Evolutionary conservation across 2,888 invertebrate species (phyloP).

Genomic region (Heliconius sara): DNA sequence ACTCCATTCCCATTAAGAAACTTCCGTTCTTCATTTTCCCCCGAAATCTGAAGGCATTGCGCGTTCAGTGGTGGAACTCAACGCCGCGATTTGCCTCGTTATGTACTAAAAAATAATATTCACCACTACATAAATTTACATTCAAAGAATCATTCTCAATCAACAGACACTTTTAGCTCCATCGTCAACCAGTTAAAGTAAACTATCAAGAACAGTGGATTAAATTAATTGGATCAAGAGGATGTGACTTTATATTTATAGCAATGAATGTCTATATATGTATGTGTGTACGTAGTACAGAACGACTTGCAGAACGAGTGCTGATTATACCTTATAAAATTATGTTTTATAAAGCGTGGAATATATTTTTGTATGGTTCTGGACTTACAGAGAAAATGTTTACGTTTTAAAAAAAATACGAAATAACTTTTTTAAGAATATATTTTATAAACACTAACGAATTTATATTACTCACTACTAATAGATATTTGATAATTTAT

Average conservation of each 20-base stretch:
- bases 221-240: slow-evolving; percentile 24
- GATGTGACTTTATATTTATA: slow-evolving; percentile 23
- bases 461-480: no score
- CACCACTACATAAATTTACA: neutral
- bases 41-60: neutral
- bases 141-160: neutral
- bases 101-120: neutral
- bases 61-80: neutral
- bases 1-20: neutral
- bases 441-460: no score
- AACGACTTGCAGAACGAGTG: neutral
- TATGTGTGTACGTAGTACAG: neutral
- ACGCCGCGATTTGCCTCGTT: neutral
- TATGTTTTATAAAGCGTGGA: neutral
- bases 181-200: slow-evolving; percentile 17
- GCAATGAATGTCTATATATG: slow-evolving; percentile 13
- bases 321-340: neutral
- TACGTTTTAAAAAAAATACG: no score
- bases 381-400: no score
- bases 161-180: neutral
- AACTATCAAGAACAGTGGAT: slow-evolving; percentile 15
- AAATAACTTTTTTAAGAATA: no score
- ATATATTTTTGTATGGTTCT: neutral
- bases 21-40: neutral
- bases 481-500: no score